These are phyloP conservation scores for Ptilonorhynchus violaceus DNA, from an alignment of 2,113 vertebrate genomes.

Conservation along the genomic window DNA sequence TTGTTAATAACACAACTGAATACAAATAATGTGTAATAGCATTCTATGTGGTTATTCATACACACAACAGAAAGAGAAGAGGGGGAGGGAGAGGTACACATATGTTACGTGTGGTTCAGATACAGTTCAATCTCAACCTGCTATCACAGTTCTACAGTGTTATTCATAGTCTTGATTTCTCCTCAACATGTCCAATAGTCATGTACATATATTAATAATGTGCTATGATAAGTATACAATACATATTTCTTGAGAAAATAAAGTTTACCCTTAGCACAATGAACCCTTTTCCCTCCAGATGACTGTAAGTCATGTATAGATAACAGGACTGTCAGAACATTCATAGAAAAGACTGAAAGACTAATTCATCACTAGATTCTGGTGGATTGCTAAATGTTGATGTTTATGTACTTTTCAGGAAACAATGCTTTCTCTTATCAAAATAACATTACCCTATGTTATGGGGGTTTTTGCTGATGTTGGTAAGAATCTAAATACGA, in stretches of 20 bases:
- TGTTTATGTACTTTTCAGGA: background rate
- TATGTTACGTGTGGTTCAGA: background rate
- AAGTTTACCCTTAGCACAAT: background rate
- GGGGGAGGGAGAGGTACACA: too few relatives aligned
- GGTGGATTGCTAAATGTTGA: background rate
- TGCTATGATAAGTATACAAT: background rate
- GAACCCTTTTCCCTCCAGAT: background rate
- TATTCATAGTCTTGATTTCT: background rate
- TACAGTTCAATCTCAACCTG: background rate
- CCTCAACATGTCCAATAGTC: background rate
- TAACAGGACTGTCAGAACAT: background rate
- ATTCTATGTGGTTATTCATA: background rate
- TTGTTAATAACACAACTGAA: background rate
- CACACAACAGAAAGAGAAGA: background rate
- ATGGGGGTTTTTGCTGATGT: background rate
- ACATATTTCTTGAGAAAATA: background rate
- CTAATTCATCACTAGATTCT: background rate
- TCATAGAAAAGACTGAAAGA: background rate
- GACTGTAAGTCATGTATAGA: background rate
- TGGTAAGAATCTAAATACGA: background rate
- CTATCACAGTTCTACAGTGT: background rate
- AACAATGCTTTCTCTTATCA: background rate
- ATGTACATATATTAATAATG: background rate
- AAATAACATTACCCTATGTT: background rate
- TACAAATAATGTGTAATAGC: background rate